Evolutionary conservation across 2,888 invertebrate species (phyloP).

Genomic region (Archips xylosteana): DNA sequence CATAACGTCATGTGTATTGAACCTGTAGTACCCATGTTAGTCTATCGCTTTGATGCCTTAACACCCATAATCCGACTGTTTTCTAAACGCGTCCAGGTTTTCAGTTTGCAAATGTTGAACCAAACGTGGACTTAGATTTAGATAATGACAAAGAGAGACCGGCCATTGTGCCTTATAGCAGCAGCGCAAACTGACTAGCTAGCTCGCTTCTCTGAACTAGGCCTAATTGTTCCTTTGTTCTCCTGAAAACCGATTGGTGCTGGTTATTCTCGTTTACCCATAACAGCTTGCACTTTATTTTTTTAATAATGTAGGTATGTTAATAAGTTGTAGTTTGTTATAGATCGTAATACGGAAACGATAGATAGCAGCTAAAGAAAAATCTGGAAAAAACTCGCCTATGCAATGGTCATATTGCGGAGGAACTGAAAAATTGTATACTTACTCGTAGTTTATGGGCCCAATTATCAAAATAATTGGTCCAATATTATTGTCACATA

Average conservation of each 20-base stretch:
- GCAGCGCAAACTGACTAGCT: constrained; percentile 6
- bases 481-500: too few relatives aligned
- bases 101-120: background rate
- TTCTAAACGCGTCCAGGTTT: too few relatives aligned
- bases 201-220: background rate
- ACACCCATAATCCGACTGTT: too few relatives aligned
- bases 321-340: background rate
- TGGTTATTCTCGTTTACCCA: background rate
- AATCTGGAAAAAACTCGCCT: too few relatives aligned
- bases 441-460: too few relatives aligned
- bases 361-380: too few relatives aligned
- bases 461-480: too few relatives aligned
- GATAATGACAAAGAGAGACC: background rate
- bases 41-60: too few relatives aligned
- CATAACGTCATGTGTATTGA: too few relatives aligned
- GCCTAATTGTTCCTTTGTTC: constrained; percentile 22
- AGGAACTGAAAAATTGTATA: too few relatives aligned
- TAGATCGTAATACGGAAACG: background rate
- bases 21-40: too few relatives aligned
- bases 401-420: too few relatives aligned
- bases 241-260: background rate
- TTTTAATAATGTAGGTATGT: background rate
- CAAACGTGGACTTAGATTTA: background rate
- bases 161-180: background rate
- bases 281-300: background rate